A percentile compares a stretch with the other conserved stretches of the same genome.
phyloP scores from a whole-genome alignment of 2,113 vertebrate genomes.

The Murina feae region DNA sequence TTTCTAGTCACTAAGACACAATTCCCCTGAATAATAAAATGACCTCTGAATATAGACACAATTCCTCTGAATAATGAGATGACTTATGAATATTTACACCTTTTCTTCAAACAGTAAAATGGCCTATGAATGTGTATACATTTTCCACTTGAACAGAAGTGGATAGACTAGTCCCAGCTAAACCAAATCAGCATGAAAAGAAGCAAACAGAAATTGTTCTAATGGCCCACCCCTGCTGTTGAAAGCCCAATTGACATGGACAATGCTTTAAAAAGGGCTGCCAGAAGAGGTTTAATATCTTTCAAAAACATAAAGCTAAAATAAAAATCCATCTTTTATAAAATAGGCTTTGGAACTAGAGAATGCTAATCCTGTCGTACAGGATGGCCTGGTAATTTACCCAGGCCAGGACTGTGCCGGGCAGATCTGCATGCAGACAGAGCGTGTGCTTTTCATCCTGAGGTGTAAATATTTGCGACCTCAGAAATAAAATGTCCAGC shows the following conservation, averaged over 20 bases:
- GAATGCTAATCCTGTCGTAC: neutral
- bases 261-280: constrained; percentile 20
- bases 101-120: constrained; percentile 16
- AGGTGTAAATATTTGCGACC: constrained; percentile 46
- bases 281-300: constrained; percentile 44
- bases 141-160: neutral
- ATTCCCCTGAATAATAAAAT: constrained; percentile 26
- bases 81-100: neutral
- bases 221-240: neutral
- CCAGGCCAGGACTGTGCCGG: neutral
- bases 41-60: neutral
- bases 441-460: neutral
- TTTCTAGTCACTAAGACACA: neutral
- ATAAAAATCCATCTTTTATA: constrained; percentile 32
- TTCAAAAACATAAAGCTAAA: constrained; percentile 4
- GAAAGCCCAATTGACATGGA: neutral
- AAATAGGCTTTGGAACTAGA: constrained; percentile 41
- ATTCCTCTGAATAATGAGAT: constrained; percentile 25
- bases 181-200: neutral
- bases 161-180: neutral
- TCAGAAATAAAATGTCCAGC: constrained; percentile 32
- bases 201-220: neutral
- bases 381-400: neutral
- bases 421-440: neutral
- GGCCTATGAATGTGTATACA: neutral